Conservation (phyloP, 2,888 invertebrate species). For the Chrysomela aeneicollis region DNA sequence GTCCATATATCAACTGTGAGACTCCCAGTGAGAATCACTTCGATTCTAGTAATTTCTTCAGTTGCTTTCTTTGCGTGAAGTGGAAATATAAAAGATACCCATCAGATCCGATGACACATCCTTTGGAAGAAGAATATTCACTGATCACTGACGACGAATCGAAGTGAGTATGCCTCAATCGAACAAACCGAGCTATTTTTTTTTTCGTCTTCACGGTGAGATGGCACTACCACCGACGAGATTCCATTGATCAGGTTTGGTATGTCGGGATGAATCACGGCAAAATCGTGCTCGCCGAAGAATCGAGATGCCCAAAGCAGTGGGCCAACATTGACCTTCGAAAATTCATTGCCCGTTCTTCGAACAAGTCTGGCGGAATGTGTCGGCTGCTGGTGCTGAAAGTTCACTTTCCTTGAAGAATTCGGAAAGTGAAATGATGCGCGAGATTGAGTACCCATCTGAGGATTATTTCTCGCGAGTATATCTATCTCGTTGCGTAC, state of each 20-base stretch:
- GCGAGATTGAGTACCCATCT: too few species aligned
- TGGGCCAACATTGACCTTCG: constrained; percentile 59
- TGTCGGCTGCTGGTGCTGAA: constrained; percentile 4
- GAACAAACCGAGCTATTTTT: constrained; percentile 16
- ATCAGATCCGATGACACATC: too few species aligned
- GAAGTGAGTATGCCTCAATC: constrained; percentile 5
- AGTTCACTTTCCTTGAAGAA: constrained; percentile 29
- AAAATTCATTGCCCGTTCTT: constrained; percentile 51
- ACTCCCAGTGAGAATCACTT: too few species aligned
- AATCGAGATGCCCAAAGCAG: constrained; percentile 49
- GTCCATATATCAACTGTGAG: too few species aligned
- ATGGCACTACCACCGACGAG: constrained; percentile 38
- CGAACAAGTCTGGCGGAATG: constrained; percentile 26
- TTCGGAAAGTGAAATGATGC: constrained; percentile 12
- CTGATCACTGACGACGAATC: constrained; percentile 5
- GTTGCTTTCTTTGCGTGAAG: too few species aligned
- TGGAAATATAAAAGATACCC: too few species aligned
- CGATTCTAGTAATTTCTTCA: too few species aligned
- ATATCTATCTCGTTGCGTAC: too few species aligned
- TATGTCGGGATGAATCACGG: constrained; percentile 33
- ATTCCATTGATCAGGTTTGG: constrained; percentile 54
- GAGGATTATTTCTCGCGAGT: too few species aligned
- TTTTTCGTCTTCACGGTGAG: constrained; percentile 26
- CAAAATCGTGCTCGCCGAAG: too few species aligned
- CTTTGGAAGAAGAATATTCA: too few species aligned